These are phyloP conservation scores for Pao palembangensis DNA, from an alignment of 2,113 vertebrate species.

Conservation along the genomic window DNA sequence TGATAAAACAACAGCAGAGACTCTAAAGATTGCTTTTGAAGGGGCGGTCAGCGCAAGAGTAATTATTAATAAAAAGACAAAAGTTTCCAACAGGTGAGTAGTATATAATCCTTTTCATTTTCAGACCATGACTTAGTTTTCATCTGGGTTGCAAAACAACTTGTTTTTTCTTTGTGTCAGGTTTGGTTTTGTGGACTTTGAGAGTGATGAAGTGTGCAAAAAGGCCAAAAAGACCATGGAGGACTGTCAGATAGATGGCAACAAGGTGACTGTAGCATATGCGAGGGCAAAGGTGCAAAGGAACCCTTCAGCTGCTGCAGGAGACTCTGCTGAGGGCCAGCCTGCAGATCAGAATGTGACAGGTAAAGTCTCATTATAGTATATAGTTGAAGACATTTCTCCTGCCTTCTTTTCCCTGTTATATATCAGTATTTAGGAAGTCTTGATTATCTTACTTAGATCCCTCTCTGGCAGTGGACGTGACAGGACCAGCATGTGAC, in stretches of 20 bases:
- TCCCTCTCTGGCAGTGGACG: no score
- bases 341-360: constrained; percentile 19
- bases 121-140: no score
- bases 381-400: no score
- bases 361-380: background rate
- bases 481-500: no score
- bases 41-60: constrained; percentile 83
- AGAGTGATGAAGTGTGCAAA: constrained; percentile 82
- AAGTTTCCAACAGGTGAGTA: constrained; percentile 83
- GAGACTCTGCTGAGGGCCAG: background rate
- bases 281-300: constrained; percentile 74
- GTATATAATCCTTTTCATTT: background rate
- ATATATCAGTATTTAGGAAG: no score
- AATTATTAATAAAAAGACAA: constrained; percentile 79
- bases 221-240: constrained; percentile 88
- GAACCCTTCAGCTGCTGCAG: background rate
- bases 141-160: no score
- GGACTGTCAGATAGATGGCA: constrained; percentile 88
- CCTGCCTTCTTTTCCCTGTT: no score
- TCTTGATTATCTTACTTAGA: no score
- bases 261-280: constrained; percentile 84
- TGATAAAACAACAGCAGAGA: constrained; percentile 87
- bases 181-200: constrained; percentile 93
- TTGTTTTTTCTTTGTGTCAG: constrained; percentile 52
- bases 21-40: constrained; percentile 83